Conservation (phyloP, 1,140 invertebrate species). For the Panulirus ornatus region DNA sequence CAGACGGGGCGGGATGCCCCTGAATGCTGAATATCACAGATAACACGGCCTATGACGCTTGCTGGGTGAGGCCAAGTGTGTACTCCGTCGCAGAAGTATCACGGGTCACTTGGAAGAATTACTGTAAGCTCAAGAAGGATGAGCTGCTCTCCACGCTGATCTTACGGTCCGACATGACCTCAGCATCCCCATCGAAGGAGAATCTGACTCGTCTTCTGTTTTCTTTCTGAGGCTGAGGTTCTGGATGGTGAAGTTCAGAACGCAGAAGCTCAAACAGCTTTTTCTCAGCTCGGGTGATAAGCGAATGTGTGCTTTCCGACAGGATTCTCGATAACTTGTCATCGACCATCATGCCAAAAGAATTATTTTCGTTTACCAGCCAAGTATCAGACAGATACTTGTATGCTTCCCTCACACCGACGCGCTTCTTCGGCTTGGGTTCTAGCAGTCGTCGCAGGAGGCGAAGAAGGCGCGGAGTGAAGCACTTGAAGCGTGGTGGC, state of each 20-base stretch:
- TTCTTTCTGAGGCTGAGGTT: not conserved
- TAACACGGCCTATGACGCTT: too few relatives aligned
- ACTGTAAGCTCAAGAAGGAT: too few relatives aligned
- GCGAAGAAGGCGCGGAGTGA: conserved; percentile 83
- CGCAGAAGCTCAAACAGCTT: not conserved
- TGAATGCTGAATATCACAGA: too few relatives aligned
- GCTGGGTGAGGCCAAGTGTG: too few relatives aligned
- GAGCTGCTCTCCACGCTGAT: too few relatives aligned
- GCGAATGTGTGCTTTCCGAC: not conserved
- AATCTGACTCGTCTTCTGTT: not conserved
- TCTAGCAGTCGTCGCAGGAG: conserved; percentile 86
- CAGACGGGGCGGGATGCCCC: too few relatives aligned
- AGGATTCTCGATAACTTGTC: not conserved
- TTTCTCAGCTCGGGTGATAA: not conserved
- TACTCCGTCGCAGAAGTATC: too few relatives aligned
- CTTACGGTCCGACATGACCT: too few relatives aligned
- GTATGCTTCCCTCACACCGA: conserved; percentile 85
- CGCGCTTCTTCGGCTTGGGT: conserved; percentile 84
- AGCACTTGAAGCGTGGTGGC: conserved; percentile 82
- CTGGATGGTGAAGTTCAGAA: not conserved
- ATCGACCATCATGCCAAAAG: not conserved
- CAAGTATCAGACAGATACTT: conserved; percentile 87
- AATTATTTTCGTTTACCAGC: conserved; percentile 77
- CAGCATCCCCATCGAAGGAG: not conserved
- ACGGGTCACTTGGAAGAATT: too few relatives aligned